A percentile compares a stretch with the other conserved stretches of the same genome.
Conservation (phyloP, 2,888 invertebrate species). For the Xanthia icteritia region DNA sequence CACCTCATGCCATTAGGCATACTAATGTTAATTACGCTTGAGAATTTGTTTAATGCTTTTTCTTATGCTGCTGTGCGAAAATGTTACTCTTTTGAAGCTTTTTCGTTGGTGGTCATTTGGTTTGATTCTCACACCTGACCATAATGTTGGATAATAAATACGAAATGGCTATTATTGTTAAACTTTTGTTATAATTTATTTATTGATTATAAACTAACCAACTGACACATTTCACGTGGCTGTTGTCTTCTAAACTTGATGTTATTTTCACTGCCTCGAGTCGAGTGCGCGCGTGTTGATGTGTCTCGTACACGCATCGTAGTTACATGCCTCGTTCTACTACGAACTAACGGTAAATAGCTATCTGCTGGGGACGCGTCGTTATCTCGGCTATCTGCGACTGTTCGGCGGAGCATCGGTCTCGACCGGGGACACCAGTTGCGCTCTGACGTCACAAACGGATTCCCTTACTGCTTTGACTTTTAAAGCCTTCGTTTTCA, state of each 20-base stretch:
- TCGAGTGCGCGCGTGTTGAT: constrained; percentile 1
- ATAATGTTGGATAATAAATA: neutral
- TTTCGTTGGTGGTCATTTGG: neutral
- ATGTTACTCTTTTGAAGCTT: constrained; percentile 11
- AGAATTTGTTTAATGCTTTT: constrained; percentile 41
- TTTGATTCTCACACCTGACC: constrained; percentile 21
- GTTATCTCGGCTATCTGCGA: constrained; percentile 21
- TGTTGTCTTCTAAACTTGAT: neutral
- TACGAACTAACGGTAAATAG: constrained; percentile 12
- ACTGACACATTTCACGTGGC: constrained; percentile 17
- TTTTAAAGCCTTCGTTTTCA: neutral
- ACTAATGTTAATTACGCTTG: constrained; percentile 46
- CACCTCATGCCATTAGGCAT: constrained; percentile 57
- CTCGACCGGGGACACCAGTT: constrained; percentile 32
- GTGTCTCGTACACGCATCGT: neutral
- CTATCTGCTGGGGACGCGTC: neutral
- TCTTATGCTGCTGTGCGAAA: constrained; percentile 1
- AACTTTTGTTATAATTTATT: neutral
- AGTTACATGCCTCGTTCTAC: neutral
- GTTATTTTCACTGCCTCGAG: neutral
- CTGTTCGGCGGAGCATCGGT: neutral
- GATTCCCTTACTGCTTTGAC: neutral
- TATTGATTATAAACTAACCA: neutral
- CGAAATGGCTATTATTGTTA: neutral
- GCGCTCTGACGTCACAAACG: constrained; percentile 14